Percentiles rank a stretch among this genome's conserved stretches.
These are phyloP conservation scores for Phataginus tricuspis DNA, from an alignment of 2,797 vertebrate genomes.

Conservation along the genomic window DNA sequence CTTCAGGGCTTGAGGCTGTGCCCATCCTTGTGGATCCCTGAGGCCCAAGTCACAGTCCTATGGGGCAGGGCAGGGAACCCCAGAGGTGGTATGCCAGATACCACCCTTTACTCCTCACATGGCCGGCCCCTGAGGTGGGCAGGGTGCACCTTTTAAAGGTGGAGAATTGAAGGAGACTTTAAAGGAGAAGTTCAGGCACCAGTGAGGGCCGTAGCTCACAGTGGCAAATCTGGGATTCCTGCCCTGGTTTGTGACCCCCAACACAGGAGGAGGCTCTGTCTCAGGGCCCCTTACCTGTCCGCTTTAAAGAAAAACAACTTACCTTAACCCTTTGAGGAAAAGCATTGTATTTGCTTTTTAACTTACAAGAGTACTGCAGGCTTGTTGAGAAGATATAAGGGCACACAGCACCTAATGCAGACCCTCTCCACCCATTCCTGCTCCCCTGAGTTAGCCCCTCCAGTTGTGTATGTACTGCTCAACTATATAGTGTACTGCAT, in stretches of 20 bases:
- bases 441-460: background rate
- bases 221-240: background rate
- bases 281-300: background rate
- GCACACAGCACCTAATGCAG: accelerated
- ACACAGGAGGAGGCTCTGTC: background rate
- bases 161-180: background rate
- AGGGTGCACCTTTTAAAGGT: background rate
- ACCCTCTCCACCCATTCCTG: accelerated
- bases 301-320: background rate
- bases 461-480: too few relatives aligned
- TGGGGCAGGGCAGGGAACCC: background rate
- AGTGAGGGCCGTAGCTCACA: accelerated
- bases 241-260: background rate
- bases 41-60: background rate
- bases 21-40: background rate
- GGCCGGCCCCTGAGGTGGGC: background rate
- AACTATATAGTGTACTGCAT: too few relatives aligned
- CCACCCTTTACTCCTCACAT: background rate
- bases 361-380: background rate
- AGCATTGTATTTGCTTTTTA: background rate
- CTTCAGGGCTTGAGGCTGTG: background rate
- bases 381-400: background rate
- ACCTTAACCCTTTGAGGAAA: background rate
- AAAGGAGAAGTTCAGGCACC: background rate
- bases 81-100: background rate